Percentiles rank a stretch among this genome's conserved stretches.
These are phyloP conservation scores for human (Homo sapiens) DNA, from an alignment of 2,113 vertebrate species.

Conservation along the genomic window DNA sequence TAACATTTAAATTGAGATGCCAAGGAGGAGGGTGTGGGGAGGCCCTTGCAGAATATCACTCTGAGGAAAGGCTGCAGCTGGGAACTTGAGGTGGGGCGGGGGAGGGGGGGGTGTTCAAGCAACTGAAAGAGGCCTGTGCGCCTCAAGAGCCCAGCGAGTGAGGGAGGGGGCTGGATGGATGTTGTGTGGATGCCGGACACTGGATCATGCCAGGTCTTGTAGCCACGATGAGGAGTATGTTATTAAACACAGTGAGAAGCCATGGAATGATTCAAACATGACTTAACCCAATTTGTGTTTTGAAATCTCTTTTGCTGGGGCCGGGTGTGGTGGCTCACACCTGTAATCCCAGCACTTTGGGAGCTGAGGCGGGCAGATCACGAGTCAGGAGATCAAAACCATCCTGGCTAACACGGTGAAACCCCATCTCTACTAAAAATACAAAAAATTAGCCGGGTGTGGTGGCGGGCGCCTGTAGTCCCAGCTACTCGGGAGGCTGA, in stretches of 20 bases:
- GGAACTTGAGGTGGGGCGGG: too few relatives aligned
- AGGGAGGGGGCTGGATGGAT: background rate
- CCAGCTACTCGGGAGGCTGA: too few relatives aligned
- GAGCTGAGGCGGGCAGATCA: too few relatives aligned
- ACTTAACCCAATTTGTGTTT: background rate
- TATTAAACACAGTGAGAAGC: slow-evolving; percentile 1
- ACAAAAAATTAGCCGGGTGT: too few relatives aligned
- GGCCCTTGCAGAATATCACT: background rate
- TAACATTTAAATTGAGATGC: background rate
- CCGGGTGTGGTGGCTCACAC: too few relatives aligned
- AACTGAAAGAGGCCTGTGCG: background rate
- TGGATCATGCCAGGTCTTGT: background rate
- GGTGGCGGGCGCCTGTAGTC: too few relatives aligned
- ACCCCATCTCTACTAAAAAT: too few relatives aligned
- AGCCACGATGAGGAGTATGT: background rate
- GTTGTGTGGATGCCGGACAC: background rate
- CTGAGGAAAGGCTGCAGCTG: background rate
- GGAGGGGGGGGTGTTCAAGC: background rate
- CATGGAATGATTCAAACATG: background rate
- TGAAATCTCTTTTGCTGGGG: slow-evolving; percentile 2
- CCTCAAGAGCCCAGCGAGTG: background rate
- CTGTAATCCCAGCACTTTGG: too few relatives aligned
- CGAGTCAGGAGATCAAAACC: too few relatives aligned
- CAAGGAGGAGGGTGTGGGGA: background rate
- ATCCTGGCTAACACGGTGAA: too few relatives aligned